phyloP scores from a whole-genome alignment of 2,888 invertebrate species.

The Panzeria rudis region DNA sequence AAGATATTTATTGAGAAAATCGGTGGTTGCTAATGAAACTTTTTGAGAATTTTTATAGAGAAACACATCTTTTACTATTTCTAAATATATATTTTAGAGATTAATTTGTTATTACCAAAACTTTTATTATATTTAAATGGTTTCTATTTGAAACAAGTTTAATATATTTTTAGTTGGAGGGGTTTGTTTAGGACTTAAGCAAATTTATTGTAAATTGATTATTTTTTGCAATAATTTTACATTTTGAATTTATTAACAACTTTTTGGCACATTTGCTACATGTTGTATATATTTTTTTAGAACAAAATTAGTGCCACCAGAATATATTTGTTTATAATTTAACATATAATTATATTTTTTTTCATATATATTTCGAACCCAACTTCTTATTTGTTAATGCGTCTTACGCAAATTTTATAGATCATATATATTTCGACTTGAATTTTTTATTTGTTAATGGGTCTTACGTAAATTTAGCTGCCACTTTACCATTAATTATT shows the following conservation, averaged over 20 bases:
- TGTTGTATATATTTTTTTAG: background rate
- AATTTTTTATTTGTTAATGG: background rate
- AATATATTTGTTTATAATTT: background rate
- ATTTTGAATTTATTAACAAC: conserved; percentile 20
- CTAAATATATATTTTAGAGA: background rate
- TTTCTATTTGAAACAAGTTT: conserved; percentile 23
- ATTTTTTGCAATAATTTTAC: conserved; percentile 12
- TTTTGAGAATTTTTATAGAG: conserved; percentile 47
- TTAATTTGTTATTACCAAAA: conserved; percentile 12
- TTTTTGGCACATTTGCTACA: conserved; percentile 49
- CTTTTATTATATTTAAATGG: background rate
- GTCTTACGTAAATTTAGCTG: background rate
- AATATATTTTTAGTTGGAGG: conserved; percentile 25
- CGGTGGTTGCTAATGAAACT: conserved; percentile 71
- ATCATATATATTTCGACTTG: background rate
- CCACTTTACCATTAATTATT: background rate
- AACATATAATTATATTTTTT: background rate
- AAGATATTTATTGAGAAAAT: conserved; percentile 60
- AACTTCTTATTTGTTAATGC: no score
- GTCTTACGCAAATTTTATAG: no score
- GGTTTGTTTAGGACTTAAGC: conserved; percentile 18
- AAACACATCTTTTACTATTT: conserved; percentile 20
- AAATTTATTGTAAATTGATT: conserved; percentile 25
- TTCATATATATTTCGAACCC: no score
- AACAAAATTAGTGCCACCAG: background rate